Conservation (phyloP, 30 jellyfish, hydroid and myxozoan species). For the Hydractinia symbiolongicarpus region DNA sequence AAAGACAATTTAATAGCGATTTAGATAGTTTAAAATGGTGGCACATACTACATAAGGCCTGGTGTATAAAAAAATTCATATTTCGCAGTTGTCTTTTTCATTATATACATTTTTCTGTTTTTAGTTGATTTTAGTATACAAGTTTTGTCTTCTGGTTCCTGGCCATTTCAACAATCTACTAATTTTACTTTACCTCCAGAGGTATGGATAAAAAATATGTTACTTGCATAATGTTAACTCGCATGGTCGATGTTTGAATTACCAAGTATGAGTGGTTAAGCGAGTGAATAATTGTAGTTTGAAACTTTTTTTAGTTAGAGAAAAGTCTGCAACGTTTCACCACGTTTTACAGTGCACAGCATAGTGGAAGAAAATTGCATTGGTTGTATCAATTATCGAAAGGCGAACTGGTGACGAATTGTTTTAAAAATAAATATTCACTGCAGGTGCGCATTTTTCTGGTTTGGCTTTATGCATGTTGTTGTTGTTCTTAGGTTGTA, state of each 20-base stretch:
- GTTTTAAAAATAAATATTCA: constrained; percentile 91
- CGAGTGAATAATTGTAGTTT: no score
- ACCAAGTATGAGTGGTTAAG: no score
- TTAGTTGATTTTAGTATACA: constrained; percentile 94
- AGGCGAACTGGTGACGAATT: constrained; percentile 96
- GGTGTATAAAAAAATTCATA: no score
- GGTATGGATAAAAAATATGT: constrained; percentile 30
- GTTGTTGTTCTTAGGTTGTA: not conserved
- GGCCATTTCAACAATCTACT: constrained; percentile 98
- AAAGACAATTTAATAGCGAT: no score
- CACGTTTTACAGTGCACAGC: constrained; percentile 74
- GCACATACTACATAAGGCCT: no score
- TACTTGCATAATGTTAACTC: no score
- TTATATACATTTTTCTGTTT: not conserved
- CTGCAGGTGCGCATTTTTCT: constrained; percentile 60
- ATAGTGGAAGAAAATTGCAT: constrained; percentile 90
- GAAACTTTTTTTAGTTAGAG: constrained; percentile 60
- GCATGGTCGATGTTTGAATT: no score
- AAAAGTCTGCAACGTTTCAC: constrained; percentile 90
- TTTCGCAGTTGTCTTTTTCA: not conserved
- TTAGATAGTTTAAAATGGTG: no score
- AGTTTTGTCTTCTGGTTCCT: constrained; percentile 87
- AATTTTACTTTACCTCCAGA: constrained; percentile 78
- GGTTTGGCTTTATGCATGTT: not conserved
- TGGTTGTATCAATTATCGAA: constrained; percentile 85